Evolutionary conservation across 2,113 vertebrate species (phyloP).

Genomic region (Lycocorax pyrrhopterus): DNA sequence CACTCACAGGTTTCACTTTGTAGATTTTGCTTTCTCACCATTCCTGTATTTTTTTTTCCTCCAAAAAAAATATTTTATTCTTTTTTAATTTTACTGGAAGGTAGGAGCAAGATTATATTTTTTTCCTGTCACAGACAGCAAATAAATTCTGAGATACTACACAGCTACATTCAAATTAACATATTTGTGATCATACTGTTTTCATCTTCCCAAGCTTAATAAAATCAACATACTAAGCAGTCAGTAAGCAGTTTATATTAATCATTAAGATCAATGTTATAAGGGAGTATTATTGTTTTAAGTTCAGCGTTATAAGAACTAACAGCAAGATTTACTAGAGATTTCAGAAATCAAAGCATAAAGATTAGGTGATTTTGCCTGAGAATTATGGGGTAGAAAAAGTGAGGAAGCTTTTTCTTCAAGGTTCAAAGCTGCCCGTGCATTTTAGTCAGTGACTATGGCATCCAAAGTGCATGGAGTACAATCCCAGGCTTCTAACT

Average conservation of each 20-base stretch:
- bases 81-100: neutral
- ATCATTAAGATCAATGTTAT: neutral
- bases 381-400: neutral
- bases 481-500: neutral
- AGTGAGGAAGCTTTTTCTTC: neutral
- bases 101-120: neutral
- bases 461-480: neutral
- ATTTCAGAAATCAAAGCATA: neutral
- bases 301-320: neutral
- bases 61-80: neutral
- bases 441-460: neutral
- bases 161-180: neutral
- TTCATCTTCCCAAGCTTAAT: conserved; percentile 15
- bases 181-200: neutral
- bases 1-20: neutral
- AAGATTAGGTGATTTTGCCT: conserved; percentile 5
- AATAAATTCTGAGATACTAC: neutral
- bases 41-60: neutral
- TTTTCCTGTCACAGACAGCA: neutral
- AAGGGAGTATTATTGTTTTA: neutral
- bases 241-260: conserved; percentile 11
- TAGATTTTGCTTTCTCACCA: neutral
- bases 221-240: neutral
- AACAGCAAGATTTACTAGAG: neutral
- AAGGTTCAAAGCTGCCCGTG: neutral